Percentiles rank a stretch among this genome's conserved stretches.
These are phyloP conservation scores for Taphrorychus bicolor DNA, from an alignment of 2,888 invertebrate species.

Conservation along the genomic window DNA sequence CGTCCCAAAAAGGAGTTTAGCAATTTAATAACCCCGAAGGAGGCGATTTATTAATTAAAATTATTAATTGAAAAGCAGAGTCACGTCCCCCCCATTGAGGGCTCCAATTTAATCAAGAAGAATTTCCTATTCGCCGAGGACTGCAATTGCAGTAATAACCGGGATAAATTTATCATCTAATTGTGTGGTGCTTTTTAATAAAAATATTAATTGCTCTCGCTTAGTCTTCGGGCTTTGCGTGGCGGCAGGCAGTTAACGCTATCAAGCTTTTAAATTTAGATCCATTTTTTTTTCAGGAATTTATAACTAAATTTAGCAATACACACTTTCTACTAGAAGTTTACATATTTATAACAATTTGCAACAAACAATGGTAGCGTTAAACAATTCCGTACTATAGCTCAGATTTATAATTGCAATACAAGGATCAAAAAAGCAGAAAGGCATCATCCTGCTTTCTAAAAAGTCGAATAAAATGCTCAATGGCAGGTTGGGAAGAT, in stretches of 20 bases:
- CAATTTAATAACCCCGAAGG: neutral
- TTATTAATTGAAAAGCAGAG: neutral
- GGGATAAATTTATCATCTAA: conserved; percentile 9
- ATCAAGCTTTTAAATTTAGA: neutral
- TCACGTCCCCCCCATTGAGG: neutral
- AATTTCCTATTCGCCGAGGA: neutral
- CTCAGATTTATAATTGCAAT: too few relatives aligned
- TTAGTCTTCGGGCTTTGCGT: neutral
- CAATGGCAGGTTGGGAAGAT: too few relatives aligned
- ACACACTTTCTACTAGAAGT: too few relatives aligned
- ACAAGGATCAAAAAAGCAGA: too few relatives aligned
- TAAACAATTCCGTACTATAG: too few relatives aligned
- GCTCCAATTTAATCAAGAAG: neutral
- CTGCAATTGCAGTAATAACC: conserved; percentile 9
- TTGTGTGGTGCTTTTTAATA: neutral
- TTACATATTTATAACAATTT: too few relatives aligned
- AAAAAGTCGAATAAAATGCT: too few relatives aligned
- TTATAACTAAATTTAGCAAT: neutral
- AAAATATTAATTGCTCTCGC: conserved; percentile 7
- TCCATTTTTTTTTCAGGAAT: neutral
- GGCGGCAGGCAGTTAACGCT: conserved; percentile 1
- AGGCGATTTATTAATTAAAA: neutral
- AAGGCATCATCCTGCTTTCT: too few relatives aligned
- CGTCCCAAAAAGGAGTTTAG: neutral
- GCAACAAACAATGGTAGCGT: neutral